Conservation (phyloP, 2,797 vertebrate genomes). For the Urosaurus nigricauda region DNA sequence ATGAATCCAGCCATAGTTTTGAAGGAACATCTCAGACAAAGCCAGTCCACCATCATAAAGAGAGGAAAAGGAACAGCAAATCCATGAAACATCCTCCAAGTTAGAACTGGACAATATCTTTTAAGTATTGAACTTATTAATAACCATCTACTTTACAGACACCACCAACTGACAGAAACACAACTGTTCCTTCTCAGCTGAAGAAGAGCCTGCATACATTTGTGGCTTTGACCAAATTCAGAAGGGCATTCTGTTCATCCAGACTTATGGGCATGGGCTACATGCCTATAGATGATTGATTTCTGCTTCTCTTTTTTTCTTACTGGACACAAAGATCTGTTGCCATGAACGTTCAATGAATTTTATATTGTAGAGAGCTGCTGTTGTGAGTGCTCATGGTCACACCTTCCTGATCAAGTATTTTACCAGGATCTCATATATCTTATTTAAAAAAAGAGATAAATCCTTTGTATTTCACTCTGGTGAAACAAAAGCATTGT, state of each 20-base stretch:
- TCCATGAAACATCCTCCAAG: conserved; percentile 85
- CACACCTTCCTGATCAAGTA: conserved; percentile 61
- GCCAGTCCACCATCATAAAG: conserved; percentile 87
- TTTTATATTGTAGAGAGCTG: conserved; percentile 72
- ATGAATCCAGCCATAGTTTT: conserved; percentile 90
- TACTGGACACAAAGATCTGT: conserved; percentile 62
- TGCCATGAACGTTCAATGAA: conserved; percentile 59
- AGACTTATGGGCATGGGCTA: conserved; percentile 63
- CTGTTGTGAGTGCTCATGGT: conserved; percentile 64
- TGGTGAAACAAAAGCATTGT: conserved; percentile 57
- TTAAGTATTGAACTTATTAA: conserved; percentile 66
- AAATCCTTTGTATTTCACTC: conserved; percentile 30
- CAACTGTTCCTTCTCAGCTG: conserved; percentile 76
- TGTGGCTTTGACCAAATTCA: conserved; percentile 76
- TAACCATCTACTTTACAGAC: conserved; percentile 74
- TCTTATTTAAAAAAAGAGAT: conserved; percentile 69
- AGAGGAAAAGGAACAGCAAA: conserved; percentile 88
- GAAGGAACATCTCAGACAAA: conserved; percentile 83
- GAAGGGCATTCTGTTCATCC: conserved; percentile 73
- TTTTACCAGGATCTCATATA: conserved; percentile 69
- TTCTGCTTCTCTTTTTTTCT: conserved; percentile 18
- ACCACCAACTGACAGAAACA: conserved; percentile 75
- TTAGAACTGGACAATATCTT: conserved; percentile 77
- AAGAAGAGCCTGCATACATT: conserved; percentile 58
- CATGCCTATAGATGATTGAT: conserved; percentile 57